phyloP scores from a whole-genome alignment of 2,888 invertebrate genomes.

The Flexamia atlantica region DNA sequence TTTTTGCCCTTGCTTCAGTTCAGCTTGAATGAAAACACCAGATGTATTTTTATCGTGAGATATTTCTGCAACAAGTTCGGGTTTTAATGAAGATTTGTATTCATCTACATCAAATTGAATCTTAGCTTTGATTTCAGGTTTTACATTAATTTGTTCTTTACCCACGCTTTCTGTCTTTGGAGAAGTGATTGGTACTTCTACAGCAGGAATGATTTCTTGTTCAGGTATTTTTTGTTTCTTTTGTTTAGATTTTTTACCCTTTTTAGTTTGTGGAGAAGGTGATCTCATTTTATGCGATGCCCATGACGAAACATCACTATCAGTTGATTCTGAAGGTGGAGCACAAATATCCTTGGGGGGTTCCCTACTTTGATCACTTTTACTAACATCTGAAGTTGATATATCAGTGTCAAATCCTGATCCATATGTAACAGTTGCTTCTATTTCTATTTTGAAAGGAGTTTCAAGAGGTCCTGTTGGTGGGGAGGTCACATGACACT shows the following conservation, averaged over 20 bases:
- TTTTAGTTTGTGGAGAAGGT: slow-evolving; percentile 25
- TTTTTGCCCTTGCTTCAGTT: slow-evolving; percentile 42
- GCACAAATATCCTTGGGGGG: slow-evolving; percentile 35
- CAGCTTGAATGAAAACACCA: slow-evolving; percentile 61
- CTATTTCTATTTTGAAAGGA: slow-evolving; percentile 79
- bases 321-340: slow-evolving; percentile 37
- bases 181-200: background rate
- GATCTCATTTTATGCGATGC: slow-evolving; percentile 28
- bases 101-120: slow-evolving; percentile 61
- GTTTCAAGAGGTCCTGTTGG: slow-evolving; percentile 75
- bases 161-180: background rate
- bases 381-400: slow-evolving; percentile 53
- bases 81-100: slow-evolving; percentile 36
- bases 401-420: slow-evolving; percentile 61
- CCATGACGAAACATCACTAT: slow-evolving; percentile 60
- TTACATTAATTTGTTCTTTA: slow-evolving; percentile 12
- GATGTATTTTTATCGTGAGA: slow-evolving; percentile 59
- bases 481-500: slow-evolving; percentile 70
- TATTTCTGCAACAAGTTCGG: slow-evolving; percentile 57
- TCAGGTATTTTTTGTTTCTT: slow-evolving; percentile 30
- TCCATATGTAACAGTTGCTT: slow-evolving; percentile 79
- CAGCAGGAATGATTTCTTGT: background rate
- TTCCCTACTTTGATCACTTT: slow-evolving; percentile 55
- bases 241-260: slow-evolving; percentile 54
- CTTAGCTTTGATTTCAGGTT: slow-evolving; percentile 61